phyloP scores from a whole-genome alignment of 1,140 invertebrate genomes.

The Ceratosolen fusciceps region DNA sequence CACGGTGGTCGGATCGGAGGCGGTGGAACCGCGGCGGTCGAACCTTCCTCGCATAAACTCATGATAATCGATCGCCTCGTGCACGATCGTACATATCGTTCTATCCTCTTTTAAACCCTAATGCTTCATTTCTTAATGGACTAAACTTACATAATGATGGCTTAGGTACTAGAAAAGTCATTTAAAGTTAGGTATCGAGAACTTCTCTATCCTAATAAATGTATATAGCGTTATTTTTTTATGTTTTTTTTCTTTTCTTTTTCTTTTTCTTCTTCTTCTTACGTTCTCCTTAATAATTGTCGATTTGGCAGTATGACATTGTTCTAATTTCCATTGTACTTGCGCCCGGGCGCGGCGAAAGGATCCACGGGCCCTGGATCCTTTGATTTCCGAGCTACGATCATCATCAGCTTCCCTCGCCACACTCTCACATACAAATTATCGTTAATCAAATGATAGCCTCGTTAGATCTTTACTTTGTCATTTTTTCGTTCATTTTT shows the following conservation, averaged over 20 bases:
- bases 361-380: too few relatives aligned
- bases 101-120: constrained; percentile 59
- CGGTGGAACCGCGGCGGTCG: constrained; percentile 62
- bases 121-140: constrained; percentile 57
- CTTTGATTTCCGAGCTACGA: too few relatives aligned
- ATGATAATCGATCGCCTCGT: constrained; percentile 25
- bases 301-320: constrained; percentile 72
- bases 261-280: too few relatives aligned
- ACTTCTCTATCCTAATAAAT: constrained; percentile 68
- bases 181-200: constrained; percentile 65
- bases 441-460: constrained; percentile 40
- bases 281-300: constrained; percentile 68
- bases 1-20: too few relatives aligned
- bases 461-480: constrained; percentile 45
- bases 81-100: constrained; percentile 44
- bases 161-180: constrained; percentile 68
- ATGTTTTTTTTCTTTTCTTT: too few relatives aligned
- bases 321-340: constrained; percentile 54
- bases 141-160: constrained; percentile 65
- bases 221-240: constrained; percentile 59
- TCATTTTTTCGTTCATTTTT: too few relatives aligned
- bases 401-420: constrained; percentile 34
- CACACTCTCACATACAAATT: constrained; percentile 37
- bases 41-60: constrained; percentile 48
- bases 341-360: too few relatives aligned